Evolutionary conservation across 2,113 vertebrate genomes (phyloP), one percentile per base, ranked within the genome.

Genomic region (Calidris pygmaea): DNA sequence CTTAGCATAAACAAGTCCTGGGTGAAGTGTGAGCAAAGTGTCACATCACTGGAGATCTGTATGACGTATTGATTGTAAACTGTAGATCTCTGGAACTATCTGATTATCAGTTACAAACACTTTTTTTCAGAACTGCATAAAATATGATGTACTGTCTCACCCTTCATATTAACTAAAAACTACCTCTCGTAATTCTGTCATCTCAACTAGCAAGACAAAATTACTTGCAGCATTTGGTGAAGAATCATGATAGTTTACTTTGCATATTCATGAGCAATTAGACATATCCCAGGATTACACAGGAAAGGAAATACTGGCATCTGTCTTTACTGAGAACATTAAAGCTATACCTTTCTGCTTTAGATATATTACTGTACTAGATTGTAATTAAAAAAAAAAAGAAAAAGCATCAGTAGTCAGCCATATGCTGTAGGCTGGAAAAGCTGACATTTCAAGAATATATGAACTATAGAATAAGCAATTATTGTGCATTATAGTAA

Each of bases 191-290:
- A 94, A 79, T 90, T 81, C 95, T 92, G 90, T 89, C 86, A 73
- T 82, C 86, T 95, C 74, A 72, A 58, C 84, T 56, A 95, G 76
- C 84, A 63, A 65, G 84, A n/a, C 65, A 94, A 87, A 95, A 92
- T 89, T 89, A 78, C 62, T 95, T 95, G 77, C 53, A 87, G 74
- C 84, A 89, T 94, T 93, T 96, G 95, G 90, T 82, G 77, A 87
- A 92, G 93, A 94, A 77, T 81, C 70, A 24, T 84, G 87, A 52
- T 87, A 58, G 84, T 96, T 95, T 66, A 62, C 43, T 95, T 93
- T 93, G 90, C 86, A 95, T 96, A 96, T 97, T 96, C 89, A 94
- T 96, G 90, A 96, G 92, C 95, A 93, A 87, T 95, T 96, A 92
- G 59, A 47, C 37, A 3, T 85, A 79, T 93, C 89, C 84, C 45